A percentile compares a stretch with the other conserved stretches of the same genome.
These are phyloP conservation scores for Phortica magna DNA, from an alignment of 2,888 invertebrate genomes.

Conservation along the genomic window DNA sequence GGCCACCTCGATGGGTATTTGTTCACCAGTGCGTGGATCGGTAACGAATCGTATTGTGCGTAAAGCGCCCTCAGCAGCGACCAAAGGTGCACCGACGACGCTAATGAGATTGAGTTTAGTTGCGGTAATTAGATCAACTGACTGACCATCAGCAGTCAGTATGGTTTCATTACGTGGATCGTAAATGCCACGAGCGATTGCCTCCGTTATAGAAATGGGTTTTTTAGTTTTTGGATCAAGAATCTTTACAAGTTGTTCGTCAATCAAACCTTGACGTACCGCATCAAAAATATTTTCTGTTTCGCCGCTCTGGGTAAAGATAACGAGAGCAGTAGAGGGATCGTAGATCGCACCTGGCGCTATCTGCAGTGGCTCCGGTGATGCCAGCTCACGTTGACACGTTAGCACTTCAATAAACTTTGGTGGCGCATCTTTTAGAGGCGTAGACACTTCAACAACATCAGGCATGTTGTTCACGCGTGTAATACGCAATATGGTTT, in stretches of 20 bases:
- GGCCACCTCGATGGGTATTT: conserved; percentile 89
- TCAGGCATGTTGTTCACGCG: conserved; percentile 85
- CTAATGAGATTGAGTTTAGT: conserved; percentile 87
- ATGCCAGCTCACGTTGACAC: conserved; percentile 77
- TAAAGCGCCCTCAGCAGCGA: conserved; percentile 84
- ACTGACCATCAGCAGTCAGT: conserved; percentile 82
- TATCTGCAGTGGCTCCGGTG: conserved; percentile 85
- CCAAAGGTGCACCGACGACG: conserved; percentile 86
- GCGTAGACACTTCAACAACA: conserved; percentile 84
- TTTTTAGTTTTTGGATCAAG: conserved; percentile 85
- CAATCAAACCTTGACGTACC: conserved; percentile 86
- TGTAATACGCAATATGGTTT: conserved; percentile 85
- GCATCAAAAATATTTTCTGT: conserved; percentile 87
- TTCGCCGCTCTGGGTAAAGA: conserved; percentile 85
- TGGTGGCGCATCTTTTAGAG: conserved; percentile 78
- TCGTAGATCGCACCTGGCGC: conserved; percentile 87
- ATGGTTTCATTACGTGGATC: conserved; percentile 86
- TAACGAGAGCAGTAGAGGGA: conserved; percentile 86
- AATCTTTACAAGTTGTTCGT: conserved; percentile 84
- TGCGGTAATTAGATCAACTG: conserved; percentile 85
- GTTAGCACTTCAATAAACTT: conserved; percentile 79
- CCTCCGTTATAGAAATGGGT: conserved; percentile 85
- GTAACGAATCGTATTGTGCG: conserved; percentile 84
- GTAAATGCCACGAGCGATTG: conserved; percentile 86
- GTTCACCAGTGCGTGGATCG: conserved; percentile 90